Percentiles rank a stretch among this genome's conserved stretches.
Evolutionary conservation across 2,888 invertebrate genomes (phyloP).

Genomic region (Scelioninae gen. 1): DNA sequence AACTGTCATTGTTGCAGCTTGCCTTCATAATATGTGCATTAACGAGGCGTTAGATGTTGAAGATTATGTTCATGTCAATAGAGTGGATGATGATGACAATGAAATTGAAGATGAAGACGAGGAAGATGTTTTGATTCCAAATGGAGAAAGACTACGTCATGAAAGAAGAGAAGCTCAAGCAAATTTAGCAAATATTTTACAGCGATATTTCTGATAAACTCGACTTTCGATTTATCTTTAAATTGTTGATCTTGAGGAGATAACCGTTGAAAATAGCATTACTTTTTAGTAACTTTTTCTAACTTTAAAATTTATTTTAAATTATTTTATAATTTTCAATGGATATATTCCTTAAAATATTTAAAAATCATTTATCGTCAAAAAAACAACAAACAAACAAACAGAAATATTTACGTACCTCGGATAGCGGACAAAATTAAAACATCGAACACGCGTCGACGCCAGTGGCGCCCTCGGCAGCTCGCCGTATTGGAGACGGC

Average conservation of each 20-base stretch:
- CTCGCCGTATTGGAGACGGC: too few species aligned
- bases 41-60: constrained; percentile 1
- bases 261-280: too few species aligned
- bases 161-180: constrained; percentile 8
- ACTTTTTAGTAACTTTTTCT: too few species aligned
- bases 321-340: too few species aligned
- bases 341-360: too few species aligned
- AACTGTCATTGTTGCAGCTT: constrained; percentile 2
- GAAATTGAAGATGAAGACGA: neutral
- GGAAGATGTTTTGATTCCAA: constrained; percentile 6
- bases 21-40: constrained; percentile 8
- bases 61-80: constrained; percentile 5
- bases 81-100: constrained; percentile 3
- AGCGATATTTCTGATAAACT: constrained; percentile 3
- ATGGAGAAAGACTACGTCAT: neutral
- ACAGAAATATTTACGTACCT: too few species aligned
- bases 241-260: neutral
- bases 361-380: too few species aligned
- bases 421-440: too few species aligned
- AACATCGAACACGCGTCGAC: too few species aligned
- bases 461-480: too few species aligned
- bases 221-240: constrained; percentile 1
- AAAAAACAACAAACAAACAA: too few species aligned
- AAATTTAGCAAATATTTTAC: constrained; percentile 1
- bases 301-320: too few species aligned